Conservation (phyloP, 2,888 invertebrate species). For the Perizoma affinitatum region DNA sequence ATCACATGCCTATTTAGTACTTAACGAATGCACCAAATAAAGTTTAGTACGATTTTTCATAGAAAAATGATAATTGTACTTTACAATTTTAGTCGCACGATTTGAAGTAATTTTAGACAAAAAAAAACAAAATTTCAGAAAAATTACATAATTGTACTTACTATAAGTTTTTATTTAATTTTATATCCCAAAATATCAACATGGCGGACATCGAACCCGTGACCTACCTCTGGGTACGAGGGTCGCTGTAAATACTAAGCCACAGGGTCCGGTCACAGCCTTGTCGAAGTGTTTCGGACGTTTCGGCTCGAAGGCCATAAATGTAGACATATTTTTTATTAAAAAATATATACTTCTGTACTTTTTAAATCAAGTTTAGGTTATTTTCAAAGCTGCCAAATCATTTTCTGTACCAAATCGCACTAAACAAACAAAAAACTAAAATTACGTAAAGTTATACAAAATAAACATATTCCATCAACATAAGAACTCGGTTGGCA, state of each 20-base stretch:
- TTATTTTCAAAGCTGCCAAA: conserved; percentile 36
- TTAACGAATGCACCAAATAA: conserved; percentile 48
- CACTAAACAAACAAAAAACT: conserved; percentile 40
- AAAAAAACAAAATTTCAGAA: not conserved
- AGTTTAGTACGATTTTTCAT: conserved; percentile 27
- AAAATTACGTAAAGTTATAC: conserved; percentile 44
- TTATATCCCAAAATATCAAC: no score
- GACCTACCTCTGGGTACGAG: no score
- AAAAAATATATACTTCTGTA: no score
- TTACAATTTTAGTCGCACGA: conserved; percentile 18
- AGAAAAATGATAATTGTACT: conserved; percentile 38
- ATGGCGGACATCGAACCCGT: no score
- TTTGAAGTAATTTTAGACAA: no score
- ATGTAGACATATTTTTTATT: no score
- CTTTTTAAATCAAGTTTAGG: not conserved
- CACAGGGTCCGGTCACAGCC: no score
- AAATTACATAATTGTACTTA: conserved; percentile 2
- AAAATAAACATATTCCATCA: conserved; percentile 43
- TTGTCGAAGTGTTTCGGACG: no score
- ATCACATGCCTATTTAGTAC: conserved; percentile 67
- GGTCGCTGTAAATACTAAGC: no score
- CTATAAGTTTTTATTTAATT: no score
- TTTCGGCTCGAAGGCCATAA: no score
- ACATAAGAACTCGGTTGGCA: conserved; percentile 65
- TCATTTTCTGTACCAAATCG: conserved; percentile 35